These are phyloP conservation scores for Gymnosoma rotundatum DNA, from an alignment of 2,888 invertebrate genomes.

Conservation along the genomic window DNA sequence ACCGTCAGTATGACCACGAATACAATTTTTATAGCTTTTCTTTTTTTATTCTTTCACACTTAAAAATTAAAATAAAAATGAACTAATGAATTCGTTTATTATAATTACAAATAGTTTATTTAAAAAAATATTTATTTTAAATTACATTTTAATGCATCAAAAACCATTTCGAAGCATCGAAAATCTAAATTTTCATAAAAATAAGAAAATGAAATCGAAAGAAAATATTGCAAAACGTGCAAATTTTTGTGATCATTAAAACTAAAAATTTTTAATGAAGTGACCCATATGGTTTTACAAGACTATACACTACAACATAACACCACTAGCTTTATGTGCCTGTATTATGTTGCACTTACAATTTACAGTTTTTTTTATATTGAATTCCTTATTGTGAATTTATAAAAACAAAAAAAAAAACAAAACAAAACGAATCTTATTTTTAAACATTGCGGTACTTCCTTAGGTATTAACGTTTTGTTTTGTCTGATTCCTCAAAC, in stretches of 20 bases:
- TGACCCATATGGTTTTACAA: constrained; percentile 22
- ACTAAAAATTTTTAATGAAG: background rate
- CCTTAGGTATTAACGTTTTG: constrained; percentile 37
- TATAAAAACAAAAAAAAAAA: constrained; percentile 15
- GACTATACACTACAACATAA: constrained; percentile 40
- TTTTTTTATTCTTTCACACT: too few relatives aligned
- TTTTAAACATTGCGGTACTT: constrained; percentile 64
- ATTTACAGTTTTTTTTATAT: constrained; percentile 54
- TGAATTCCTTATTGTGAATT: constrained; percentile 21
- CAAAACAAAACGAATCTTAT: constrained; percentile 22
- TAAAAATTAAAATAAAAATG: too few relatives aligned
- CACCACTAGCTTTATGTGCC: constrained; percentile 15
- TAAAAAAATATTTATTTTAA: too few relatives aligned
- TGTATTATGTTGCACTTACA: constrained; percentile 60
- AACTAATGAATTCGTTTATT: too few relatives aligned
- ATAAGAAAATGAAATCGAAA: too few relatives aligned
- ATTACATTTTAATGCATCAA: too few relatives aligned
- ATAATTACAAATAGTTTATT: too few relatives aligned
- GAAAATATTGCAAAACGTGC: background rate
- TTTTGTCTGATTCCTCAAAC: constrained; percentile 21
- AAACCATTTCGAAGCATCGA: too few relatives aligned
- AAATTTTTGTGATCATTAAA: background rate
- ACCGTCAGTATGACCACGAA: too few relatives aligned
- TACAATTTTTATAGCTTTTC: too few relatives aligned
- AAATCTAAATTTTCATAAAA: too few relatives aligned